Conservation (phyloP, 2,113 vertebrate genomes). For the Eptesicus fuscus region DNA sequence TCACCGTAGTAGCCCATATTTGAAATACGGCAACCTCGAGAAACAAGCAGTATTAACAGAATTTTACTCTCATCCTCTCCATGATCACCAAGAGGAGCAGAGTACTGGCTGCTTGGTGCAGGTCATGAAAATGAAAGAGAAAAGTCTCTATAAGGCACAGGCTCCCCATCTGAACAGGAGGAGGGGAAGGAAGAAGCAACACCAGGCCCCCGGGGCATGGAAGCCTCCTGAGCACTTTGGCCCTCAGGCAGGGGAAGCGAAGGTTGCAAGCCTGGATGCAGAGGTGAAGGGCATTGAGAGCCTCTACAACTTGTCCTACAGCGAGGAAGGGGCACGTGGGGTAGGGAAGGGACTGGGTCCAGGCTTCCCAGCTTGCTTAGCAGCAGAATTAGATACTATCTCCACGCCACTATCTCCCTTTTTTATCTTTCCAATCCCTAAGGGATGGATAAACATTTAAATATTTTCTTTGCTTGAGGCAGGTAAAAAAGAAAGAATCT, state of each 20-base stretch:
- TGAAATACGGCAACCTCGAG: background rate
- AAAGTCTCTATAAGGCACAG: background rate
- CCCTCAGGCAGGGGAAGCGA: background rate
- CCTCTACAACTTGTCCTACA: accelerated
- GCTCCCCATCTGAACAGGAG: background rate
- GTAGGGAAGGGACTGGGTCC: accelerated
- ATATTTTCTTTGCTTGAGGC: background rate
- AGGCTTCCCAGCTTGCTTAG: background rate
- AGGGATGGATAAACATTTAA: background rate
- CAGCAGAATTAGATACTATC: background rate
- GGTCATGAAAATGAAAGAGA: background rate
- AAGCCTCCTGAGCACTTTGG: background rate
- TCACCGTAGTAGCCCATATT: background rate
- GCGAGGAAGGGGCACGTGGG: background rate
- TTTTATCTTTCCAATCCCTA: background rate
- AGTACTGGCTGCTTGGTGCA: background rate
- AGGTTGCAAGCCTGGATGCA: accelerated
- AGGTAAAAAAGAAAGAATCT: background rate
- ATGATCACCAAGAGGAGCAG: background rate
- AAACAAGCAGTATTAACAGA: background rate
- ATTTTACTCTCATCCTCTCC: background rate
- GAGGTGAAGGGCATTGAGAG: background rate
- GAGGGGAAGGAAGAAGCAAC: background rate
- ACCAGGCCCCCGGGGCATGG: background rate
- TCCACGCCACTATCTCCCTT: background rate